Conservation (phyloP, 2,797 vertebrate genomes). For the Peromyscus eremicus region DNA sequence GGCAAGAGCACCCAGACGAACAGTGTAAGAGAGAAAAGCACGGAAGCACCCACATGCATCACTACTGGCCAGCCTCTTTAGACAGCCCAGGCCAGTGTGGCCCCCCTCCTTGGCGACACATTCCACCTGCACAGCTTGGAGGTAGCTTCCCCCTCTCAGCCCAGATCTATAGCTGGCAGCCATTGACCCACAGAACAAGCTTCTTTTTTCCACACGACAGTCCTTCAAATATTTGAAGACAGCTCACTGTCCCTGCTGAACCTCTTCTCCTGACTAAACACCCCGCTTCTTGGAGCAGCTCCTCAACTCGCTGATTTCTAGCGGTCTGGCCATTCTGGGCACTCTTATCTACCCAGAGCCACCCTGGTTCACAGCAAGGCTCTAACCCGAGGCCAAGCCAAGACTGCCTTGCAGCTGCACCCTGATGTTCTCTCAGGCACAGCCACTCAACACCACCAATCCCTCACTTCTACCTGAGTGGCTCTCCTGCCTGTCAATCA, state of each 20-base stretch:
- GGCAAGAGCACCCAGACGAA: background rate
- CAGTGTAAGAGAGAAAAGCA: background rate
- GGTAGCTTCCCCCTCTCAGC: conserved; percentile 6
- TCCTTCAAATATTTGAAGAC: conserved; percentile 82
- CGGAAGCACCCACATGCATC: background rate
- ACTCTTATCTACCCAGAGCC: background rate
- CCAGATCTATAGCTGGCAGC: background rate
- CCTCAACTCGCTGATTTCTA: conserved; percentile 57
- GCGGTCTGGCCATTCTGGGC: background rate
- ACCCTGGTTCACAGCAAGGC: background rate
- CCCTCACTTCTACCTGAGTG: background rate
- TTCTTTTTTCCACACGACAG: conserved; percentile 72
- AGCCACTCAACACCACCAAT: background rate
- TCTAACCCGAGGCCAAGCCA: background rate
- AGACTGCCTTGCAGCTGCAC: background rate
- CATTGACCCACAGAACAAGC: conserved; percentile 8
- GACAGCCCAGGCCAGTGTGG: background rate
- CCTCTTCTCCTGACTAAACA: conserved; percentile 78
- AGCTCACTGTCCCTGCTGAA: conserved; percentile 67
- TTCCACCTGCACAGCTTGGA: background rate
- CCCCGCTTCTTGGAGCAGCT: conserved; percentile 45
- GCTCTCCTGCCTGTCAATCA: background rate
- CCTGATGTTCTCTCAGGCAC: background rate
- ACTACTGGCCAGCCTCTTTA: conserved; percentile 44
- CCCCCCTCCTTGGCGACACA: background rate